phyloP scores from a whole-genome alignment of 2,113 vertebrate genomes.

The Puma concolor region DNA sequence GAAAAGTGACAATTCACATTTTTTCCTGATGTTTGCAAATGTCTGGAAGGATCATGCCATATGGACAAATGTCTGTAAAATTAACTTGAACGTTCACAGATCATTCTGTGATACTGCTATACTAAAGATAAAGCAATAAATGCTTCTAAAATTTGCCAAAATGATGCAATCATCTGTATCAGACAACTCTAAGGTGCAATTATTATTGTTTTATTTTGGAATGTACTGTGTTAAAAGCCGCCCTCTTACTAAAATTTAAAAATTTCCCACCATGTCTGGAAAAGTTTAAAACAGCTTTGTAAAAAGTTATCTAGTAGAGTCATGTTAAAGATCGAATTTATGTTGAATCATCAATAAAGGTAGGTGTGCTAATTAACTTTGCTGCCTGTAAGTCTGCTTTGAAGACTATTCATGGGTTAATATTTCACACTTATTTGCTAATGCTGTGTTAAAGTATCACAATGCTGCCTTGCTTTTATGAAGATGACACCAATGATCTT shows the following conservation, averaged over 20 bases:
- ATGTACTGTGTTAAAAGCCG: conserved; percentile 9
- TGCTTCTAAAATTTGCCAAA: conserved; percentile 21
- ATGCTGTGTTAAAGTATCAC: not conserved
- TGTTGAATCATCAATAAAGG: conserved; percentile 26
- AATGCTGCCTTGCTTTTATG: not conserved
- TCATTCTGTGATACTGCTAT: not conserved
- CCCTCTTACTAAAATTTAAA: conserved; percentile 48
- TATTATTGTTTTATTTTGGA: conserved; percentile 49
- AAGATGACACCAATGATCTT: not conserved
- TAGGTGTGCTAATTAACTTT: not conserved
- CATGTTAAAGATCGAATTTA: not conserved
- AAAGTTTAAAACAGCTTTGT: conserved; percentile 52
- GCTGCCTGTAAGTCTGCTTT: not conserved
- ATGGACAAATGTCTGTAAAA: not conserved
- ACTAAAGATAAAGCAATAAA: conserved; percentile 13
- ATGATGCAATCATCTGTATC: not conserved
- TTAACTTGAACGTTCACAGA: not conserved
- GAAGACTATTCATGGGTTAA: not conserved
- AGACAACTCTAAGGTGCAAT: not conserved
- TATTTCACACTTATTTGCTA: not conserved
- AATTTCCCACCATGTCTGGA: not conserved
- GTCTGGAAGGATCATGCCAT: not conserved
- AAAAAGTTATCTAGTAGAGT: not conserved
- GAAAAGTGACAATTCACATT: not conserved
- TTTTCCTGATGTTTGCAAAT: conserved; percentile 2